phyloP scores from a whole-genome alignment of 2,113 vertebrate species.

The Eclectus roratus region DNA sequence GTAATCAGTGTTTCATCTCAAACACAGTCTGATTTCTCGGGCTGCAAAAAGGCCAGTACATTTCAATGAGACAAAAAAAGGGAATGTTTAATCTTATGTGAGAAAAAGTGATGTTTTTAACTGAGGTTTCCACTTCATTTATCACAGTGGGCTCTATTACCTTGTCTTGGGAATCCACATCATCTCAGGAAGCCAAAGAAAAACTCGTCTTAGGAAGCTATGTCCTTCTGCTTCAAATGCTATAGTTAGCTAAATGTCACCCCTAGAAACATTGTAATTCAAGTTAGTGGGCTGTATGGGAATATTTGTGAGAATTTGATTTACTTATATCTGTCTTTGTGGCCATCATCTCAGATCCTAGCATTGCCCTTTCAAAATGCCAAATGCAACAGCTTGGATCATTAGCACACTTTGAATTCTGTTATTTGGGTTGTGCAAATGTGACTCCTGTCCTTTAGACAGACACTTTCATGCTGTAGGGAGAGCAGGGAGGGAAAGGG shows the following conservation, averaged over 20 bases:
- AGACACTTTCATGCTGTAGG: neutral
- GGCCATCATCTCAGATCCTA: slow-evolving; percentile 35
- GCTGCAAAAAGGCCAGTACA: neutral
- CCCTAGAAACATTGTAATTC: slow-evolving; percentile 37
- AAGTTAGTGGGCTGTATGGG: slow-evolving; percentile 8
- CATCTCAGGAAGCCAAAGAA: neutral
- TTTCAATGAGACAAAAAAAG: neutral
- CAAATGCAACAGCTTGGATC: slow-evolving; percentile 42
- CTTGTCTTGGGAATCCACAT: neutral
- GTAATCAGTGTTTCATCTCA: neutral
- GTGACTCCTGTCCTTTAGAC: slow-evolving; percentile 37
- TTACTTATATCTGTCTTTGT: slow-evolving; percentile 42
- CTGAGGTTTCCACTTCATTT: neutral
- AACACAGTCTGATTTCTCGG: neutral
- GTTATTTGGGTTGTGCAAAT: slow-evolving; percentile 1
- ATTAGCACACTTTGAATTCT: slow-evolving; percentile 47
- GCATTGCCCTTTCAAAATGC: slow-evolving; percentile 60
- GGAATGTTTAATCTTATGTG: neutral
- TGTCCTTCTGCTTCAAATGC: neutral
- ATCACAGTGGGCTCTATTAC: neutral
- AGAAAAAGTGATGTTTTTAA: neutral
- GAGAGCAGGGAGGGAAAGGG: neutral
- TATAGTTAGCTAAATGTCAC: slow-evolving; percentile 41
- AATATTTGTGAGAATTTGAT: slow-evolving; percentile 4
- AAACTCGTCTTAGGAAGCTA: neutral